Conservation (phyloP, 2,797 vertebrate genomes). For the Gobionotothen gibberifrons region DNA sequence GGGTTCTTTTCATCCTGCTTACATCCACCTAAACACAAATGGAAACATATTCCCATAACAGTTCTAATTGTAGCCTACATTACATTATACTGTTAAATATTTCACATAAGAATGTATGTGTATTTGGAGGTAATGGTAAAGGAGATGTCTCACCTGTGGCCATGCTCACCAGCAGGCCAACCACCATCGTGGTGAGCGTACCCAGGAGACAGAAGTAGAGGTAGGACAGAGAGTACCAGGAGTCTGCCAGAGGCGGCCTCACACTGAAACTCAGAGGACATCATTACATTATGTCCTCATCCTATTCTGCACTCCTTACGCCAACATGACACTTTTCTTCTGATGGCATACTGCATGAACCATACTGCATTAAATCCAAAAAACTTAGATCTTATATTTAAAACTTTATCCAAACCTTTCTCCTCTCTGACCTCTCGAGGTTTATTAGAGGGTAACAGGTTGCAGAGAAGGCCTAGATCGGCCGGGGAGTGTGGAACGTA, state of each 20-base stretch:
- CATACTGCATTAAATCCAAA: too few relatives aligned
- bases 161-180: conserved; percentile 79
- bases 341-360: not conserved
- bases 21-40: conserved; percentile 78
- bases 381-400: too few relatives aligned
- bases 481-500: too few relatives aligned
- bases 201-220: conserved; percentile 83
- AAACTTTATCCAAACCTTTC: too few relatives aligned
- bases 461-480: too few relatives aligned
- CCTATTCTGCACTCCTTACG: not conserved
- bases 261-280: conserved; percentile 53
- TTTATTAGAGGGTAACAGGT: too few relatives aligned
- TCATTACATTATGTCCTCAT: not conserved
- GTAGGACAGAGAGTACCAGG: conserved; percentile 88
- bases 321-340: not conserved
- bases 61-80: not conserved
- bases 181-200: conserved; percentile 69
- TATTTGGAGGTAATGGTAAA: not conserved
- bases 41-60: not conserved
- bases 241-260: conserved; percentile 82
- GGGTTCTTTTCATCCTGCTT: conserved; percentile 75
- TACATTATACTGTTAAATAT: not conserved
- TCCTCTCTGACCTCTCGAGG: too few relatives aligned
- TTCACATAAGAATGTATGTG: not conserved
- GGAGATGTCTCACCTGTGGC: conserved; percentile 77